Conservation (phyloP, 2,797 vertebrate species). For the Anguilla anguilla region DNA sequence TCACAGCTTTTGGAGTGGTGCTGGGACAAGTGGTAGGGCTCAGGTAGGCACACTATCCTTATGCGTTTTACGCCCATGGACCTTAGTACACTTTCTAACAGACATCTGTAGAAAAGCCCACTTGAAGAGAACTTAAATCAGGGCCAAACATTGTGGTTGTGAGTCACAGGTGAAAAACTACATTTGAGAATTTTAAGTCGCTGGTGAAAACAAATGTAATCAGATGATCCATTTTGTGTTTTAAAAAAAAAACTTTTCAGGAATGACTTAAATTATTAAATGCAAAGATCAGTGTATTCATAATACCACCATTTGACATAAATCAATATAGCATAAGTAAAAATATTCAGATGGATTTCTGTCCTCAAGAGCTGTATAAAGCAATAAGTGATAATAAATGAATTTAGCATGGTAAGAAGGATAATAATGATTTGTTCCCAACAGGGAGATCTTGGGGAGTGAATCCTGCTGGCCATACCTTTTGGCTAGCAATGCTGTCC, state of each 20-base stretch:
- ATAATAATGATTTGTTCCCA: conserved; percentile 34
- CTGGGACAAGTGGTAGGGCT: conserved; percentile 86
- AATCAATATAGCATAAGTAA: neutral
- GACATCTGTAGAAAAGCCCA: neutral
- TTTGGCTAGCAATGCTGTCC: conserved; percentile 83
- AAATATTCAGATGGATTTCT: neutral
- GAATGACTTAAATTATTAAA: too few relatives aligned
- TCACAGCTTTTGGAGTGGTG: conserved; percentile 83
- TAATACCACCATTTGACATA: too few relatives aligned
- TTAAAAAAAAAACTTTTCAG: too few relatives aligned
- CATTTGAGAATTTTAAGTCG: neutral
- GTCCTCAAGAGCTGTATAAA: neutral
- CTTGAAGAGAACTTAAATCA: neutral
- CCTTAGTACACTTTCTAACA: neutral
- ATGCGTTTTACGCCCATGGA: neutral
- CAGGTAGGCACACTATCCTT: conserved; percentile 65
- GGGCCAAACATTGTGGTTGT: neutral
- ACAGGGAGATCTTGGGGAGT: conserved; percentile 84
- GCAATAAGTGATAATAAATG: neutral
- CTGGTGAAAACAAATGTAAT: neutral
- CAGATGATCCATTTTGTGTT: neutral
- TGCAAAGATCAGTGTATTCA: too few relatives aligned
- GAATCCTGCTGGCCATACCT: conserved; percentile 84
- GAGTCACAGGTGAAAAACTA: neutral
- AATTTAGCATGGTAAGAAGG: neutral